Base-by-base conservation (phyloP, 2,888 invertebrate genomes). In the Habroteleia sp. region DNA sequence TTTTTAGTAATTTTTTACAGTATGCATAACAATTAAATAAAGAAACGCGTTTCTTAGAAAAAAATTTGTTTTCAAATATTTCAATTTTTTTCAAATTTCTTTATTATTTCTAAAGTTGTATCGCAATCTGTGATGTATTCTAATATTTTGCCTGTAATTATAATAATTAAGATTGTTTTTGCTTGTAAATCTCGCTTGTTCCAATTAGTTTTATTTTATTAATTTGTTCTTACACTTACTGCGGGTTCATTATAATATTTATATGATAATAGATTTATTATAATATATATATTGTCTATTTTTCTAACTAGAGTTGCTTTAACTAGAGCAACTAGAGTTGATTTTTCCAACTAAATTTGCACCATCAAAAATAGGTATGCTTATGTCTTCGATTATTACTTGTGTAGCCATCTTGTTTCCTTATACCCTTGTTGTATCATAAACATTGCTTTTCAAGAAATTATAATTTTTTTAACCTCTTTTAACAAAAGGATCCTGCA, bases 281-380 rank as follows among this genome's bases (percentile, higher is more conserved):
- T n/a, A n/a, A n/a, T n/a, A n/a, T n/a, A n/a, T n/a, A n/a, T n/a
- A n/a, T n/a, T n/a, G 10, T 48, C 76, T 50, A 17, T 66, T 50
- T 54, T 74, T 76, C 68, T 74, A 78, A 11, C 62, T 77, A 5
- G 42, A 31, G 27, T n/a, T n/a, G n/a, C n/a, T n/a, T n/a, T n/a
- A n/a, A n/a, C n/a, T n/a, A n/a, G n/a, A n/a, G n/a, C n/a, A n/a
- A n/a, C n/a, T n/a, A n/a, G n/a, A n/a, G n/a, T n/a, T n/a, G n/a
- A n/a, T n/a, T n/a, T n/a, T n/a, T n/a, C n/a, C n/a, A n/a, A n/a
- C n/a, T n/a, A 37, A 75, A 44, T 75, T 68, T 63, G n/a, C 29
- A n/a, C 75, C 75, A 42, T 75, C 63, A 50, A 75, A 75, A 31
- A 75, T 11, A 10, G 65, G 71, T 6, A 75, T 74, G 5, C 11